Base-by-base conservation (phyloP, 2,113 vertebrate genomes). In the Prietella phreatophila region DNA sequence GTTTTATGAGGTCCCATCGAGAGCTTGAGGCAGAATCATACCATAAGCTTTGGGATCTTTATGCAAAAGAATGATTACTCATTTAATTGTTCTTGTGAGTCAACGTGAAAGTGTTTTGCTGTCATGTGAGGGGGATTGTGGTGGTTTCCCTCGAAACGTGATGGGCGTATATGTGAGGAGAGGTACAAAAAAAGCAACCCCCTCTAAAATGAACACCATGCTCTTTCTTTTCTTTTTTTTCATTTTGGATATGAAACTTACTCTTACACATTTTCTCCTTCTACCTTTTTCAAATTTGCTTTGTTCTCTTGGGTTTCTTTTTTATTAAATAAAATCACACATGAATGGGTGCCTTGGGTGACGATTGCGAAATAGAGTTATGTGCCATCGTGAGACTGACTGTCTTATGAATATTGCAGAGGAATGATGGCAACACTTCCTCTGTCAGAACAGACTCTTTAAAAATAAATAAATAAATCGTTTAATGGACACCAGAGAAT, bases 61-160 rank as follows among this genome's bases (percentile, higher is more conserved):
- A 67, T 83, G 82, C 17, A 87, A 87, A 82, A 83, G 27, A 42
- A 36, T 13, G 30, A 81, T 89, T 79, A 87, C 82, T 89, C n/a
- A 83, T 83, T 87, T 87, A 7, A 67, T 36, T 39, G 27, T 39
- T 56, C 20, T 39, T 50, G 5, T 84, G 83, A 87, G 56, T 85
- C 82, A 87, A 27, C 76, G 83, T 84, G 71, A 88, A 88, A 53
- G 53, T 78, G 67, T 85, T 81, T 73, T 78, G 55, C 42, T 55
- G 61, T 69, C 88, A 80, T 89, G 82, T 84, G 61, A 84, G 33
- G 50, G 65, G 73, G 76, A 76, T 78, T 79, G 53, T 56, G 87
- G 82, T 84, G 83, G 78, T 82, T 90, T 88, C 78, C 83, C 47
- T 86, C 13, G 22, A 87, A 86, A 89, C 79, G 60, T 85, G 65